phyloP scores from a whole-genome alignment of 53 echinoderm and acorn worm genomes.

The Actinopyga echinites region DNA sequence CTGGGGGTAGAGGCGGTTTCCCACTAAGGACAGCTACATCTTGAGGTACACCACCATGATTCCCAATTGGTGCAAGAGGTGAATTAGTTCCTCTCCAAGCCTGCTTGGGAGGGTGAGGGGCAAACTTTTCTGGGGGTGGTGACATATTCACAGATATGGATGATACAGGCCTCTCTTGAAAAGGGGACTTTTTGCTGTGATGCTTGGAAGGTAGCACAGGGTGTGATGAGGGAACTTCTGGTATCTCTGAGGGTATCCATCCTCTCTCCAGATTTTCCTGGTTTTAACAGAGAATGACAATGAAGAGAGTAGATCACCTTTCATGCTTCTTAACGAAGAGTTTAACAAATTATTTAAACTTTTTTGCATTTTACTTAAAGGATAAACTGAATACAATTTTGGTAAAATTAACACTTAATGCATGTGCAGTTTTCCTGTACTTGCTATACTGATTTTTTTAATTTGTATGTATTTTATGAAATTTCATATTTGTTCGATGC shows the following conservation, averaged over 20 bases:
- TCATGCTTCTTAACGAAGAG: no score
- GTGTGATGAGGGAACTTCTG: constrained; percentile 57
- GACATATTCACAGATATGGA: background rate
- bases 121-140: constrained; percentile 52
- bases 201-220: constrained; percentile 54
- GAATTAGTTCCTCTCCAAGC: constrained; percentile 72
- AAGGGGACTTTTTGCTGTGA: constrained; percentile 39
- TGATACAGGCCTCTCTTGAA: constrained; percentile 35
- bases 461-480: no score
- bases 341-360: no score
- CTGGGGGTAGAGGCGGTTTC: constrained; percentile 64
- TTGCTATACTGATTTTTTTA: no score
- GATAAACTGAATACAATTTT: no score
- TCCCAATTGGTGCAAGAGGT: constrained; percentile 38
- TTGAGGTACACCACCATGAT: background rate
- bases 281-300: no score
- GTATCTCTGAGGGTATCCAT: constrained; percentile 79
- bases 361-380: no score
- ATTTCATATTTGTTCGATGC: no score
- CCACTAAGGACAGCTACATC: constrained; percentile 25
- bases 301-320: no score
- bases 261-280: constrained; percentile 73
- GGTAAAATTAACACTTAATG: no score
- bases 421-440: no score
- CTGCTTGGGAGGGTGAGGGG: constrained; percentile 60